Percentiles rank a stretch among this genome's conserved stretches.
These are phyloP conservation scores for Tylochromis polylepis DNA, from an alignment of 2,113 vertebrate genomes.

Conservation along the genomic window DNA sequence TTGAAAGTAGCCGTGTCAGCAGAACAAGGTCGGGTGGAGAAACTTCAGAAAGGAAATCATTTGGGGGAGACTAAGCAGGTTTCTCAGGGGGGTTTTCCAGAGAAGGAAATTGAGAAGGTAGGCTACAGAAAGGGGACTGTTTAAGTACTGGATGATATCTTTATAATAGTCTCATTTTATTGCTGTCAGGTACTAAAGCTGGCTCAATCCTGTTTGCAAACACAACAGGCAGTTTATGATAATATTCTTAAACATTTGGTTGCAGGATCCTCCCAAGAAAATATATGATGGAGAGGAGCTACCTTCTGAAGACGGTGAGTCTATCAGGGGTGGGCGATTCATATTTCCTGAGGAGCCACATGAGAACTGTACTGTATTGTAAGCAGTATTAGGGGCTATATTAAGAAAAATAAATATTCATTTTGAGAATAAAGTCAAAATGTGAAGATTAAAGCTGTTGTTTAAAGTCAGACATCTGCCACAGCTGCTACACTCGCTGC, in stretches of 20 bases:
- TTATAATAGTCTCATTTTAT: not conserved
- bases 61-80: constrained; percentile 10
- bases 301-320: constrained; percentile 69
- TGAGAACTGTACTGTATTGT: not conserved
- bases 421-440: not conserved
- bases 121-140: not conserved
- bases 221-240: not conserved
- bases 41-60: constrained; percentile 51
- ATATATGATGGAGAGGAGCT: constrained; percentile 4
- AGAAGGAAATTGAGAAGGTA: not conserved
- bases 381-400: not conserved
- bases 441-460: fast-evolving
- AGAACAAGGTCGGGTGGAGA: constrained; percentile 61
- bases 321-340: not conserved
- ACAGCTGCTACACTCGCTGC: not conserved
- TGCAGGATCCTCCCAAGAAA: constrained; percentile 24
- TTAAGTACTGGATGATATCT: not conserved
- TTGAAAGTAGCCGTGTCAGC: constrained; percentile 84
- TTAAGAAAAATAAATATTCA: not conserved
- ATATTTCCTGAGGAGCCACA: not conserved
- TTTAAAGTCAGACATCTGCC: not conserved
- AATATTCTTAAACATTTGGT: not conserved
- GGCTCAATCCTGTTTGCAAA: not conserved
- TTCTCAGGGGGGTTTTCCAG: not conserved
- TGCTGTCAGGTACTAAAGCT: too few species aligned